phyloP scores from a whole-genome alignment of 2,888 invertebrate genomes.

The Axea sp. region DNA sequence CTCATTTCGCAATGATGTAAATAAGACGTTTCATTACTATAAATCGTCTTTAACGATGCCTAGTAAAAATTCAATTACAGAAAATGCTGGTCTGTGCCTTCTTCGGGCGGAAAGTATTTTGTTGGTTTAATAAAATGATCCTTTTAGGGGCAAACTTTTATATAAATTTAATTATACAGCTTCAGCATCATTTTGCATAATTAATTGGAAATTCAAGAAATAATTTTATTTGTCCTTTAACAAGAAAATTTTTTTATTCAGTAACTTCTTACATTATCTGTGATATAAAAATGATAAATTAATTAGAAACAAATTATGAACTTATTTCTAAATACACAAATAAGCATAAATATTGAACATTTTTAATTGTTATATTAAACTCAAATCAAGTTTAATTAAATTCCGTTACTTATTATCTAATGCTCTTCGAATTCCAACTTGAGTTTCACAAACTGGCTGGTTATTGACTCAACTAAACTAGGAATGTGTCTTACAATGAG shows the following conservation, averaged over 20 bases:
- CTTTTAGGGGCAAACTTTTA: constrained; percentile 22
- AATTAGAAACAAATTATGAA: too few relatives aligned
- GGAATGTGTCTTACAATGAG: constrained; percentile 38
- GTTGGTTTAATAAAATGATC: constrained; percentile 47
- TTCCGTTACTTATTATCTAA: too few relatives aligned
- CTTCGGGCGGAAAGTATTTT: constrained; percentile 26
- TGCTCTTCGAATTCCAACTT: constrained; percentile 51
- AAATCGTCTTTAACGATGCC: constrained; percentile 65
- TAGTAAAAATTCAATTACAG: constrained; percentile 64
- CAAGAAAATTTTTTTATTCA: too few relatives aligned
- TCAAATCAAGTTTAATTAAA: too few relatives aligned
- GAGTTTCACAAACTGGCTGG: constrained; percentile 55
- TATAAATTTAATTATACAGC: constrained; percentile 34
- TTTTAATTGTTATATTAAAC: too few relatives aligned
- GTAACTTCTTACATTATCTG: too few relatives aligned
- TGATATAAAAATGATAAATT: too few relatives aligned
- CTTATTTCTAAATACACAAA: too few relatives aligned
- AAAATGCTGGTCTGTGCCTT: constrained; percentile 50
- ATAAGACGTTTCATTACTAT: constrained; percentile 69
- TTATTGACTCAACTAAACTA: constrained; percentile 31
- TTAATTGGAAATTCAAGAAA: too few relatives aligned
- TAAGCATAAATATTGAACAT: too few relatives aligned
- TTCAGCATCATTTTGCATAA: constrained; percentile 23
- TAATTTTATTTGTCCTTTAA: too few relatives aligned
- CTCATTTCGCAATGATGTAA: constrained; percentile 66